Percentiles rank a stretch among this genome's conserved stretches.
Evolutionary conservation across 2,113 vertebrate species (phyloP).

Genomic region (Datnioides undecimradiatus): DNA sequence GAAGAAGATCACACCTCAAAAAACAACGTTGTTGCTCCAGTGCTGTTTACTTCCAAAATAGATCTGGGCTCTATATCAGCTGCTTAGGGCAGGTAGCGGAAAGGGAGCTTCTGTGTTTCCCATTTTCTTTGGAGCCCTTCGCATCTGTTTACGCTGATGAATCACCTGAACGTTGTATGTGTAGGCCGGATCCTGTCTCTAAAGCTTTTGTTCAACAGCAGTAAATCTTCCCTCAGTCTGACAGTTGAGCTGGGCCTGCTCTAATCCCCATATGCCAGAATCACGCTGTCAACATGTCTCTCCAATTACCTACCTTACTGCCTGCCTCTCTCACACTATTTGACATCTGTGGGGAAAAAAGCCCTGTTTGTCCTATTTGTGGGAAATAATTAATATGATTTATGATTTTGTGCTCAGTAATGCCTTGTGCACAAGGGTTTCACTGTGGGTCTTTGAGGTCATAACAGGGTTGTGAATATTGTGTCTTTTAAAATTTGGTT

Average conservation of each 20-base stretch:
- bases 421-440: slow-evolving; percentile 42
- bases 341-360: slow-evolving; percentile 64
- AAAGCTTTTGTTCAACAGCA: slow-evolving; percentile 70
- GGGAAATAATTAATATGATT: slow-evolving; percentile 61
- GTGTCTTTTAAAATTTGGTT: slow-evolving; percentile 7
- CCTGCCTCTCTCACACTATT: slow-evolving; percentile 36
- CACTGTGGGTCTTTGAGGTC: slow-evolving; percentile 1
- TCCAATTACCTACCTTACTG: slow-evolving; percentile 64
- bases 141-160: slow-evolving; percentile 66
- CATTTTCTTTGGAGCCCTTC: slow-evolving; percentile 46
- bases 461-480: not conserved
- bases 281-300: slow-evolving; percentile 70
- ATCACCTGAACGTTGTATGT: slow-evolving; percentile 70
- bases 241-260: slow-evolving; percentile 60
- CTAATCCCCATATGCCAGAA: slow-evolving; percentile 73
- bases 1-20: not conserved
- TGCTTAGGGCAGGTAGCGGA: slow-evolving; percentile 38
- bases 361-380: slow-evolving; percentile 34
- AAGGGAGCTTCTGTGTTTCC: slow-evolving; percentile 36
- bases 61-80: slow-evolving; percentile 11
- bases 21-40: not conserved
- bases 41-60: slow-evolving; percentile 1
- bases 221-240: slow-evolving; percentile 75
- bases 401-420: slow-evolving; percentile 54
- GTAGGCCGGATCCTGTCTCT: slow-evolving; percentile 63